Conservation (phyloP, 2,113 vertebrate species). For the Notothenia rossii region DNA sequence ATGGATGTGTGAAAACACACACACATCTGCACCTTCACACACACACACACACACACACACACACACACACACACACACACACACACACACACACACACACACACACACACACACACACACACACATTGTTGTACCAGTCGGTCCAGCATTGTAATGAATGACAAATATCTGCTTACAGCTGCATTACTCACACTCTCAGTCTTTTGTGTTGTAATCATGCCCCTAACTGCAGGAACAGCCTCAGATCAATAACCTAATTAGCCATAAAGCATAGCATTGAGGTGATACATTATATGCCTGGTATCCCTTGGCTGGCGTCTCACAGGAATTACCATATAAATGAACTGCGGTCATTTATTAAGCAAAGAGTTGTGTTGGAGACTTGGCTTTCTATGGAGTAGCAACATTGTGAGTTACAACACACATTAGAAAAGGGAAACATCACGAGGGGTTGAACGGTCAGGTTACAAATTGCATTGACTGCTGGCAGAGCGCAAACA, state of each 20-base stretch:
- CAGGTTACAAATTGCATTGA: slow-evolving; percentile 48
- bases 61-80: neutral
- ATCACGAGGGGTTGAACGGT: slow-evolving; percentile 45
- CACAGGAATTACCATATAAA: slow-evolving; percentile 75
- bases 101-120: neutral
- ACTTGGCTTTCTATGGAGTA: slow-evolving; percentile 43
- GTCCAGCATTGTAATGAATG: slow-evolving; percentile 28
- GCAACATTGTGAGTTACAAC: slow-evolving; percentile 35
- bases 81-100: slow-evolving; percentile 17
- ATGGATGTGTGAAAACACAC: slow-evolving; percentile 1
- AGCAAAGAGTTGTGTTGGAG: slow-evolving; percentile 53
- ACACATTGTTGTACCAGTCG: slow-evolving; percentile 24
- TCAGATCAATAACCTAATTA: slow-evolving; percentile 81
- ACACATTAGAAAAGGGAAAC: slow-evolving; percentile 64
- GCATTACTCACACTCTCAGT: slow-evolving; percentile 66
- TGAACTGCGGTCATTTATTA: slow-evolving; percentile 72
- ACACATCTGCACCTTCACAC: neutral
- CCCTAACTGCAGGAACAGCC: slow-evolving; percentile 49
- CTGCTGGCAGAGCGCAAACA: slow-evolving; percentile 51
- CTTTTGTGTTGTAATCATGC: slow-evolving; percentile 67
- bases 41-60: slow-evolving; percentile 8
- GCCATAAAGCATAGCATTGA: slow-evolving; percentile 77
- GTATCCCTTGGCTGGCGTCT: slow-evolving; percentile 69
- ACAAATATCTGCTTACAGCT: slow-evolving; percentile 65
- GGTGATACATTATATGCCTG: slow-evolving; percentile 75